Evolutionary conservation across 2,797 vertebrate genomes (phyloP), one percentile per base, ranked within the genome.

Genomic region (Aphelocoma californica): DNA sequence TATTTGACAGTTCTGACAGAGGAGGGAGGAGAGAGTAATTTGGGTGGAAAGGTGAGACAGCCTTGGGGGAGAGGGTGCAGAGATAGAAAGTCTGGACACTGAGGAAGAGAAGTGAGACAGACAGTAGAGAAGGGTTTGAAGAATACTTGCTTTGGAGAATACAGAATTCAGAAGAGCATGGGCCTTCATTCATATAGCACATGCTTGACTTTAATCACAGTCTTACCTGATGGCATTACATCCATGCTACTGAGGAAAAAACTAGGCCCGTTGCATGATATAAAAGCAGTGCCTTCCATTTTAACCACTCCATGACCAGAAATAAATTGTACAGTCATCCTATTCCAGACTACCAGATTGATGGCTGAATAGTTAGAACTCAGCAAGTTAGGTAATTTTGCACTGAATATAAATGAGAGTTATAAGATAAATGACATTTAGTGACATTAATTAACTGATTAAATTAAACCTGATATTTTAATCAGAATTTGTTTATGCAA

Each of bases 401-500:
- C 92, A 95, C 85, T 97, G 97, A 97, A 98, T 98, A 94, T 96
- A 97, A 98, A 98, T 98, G 97, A 98, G 97, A 98, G 34, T 97
- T 98, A 93, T 92, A 97, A 98, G 97, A 98, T 98, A 98, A 98
- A 97, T 98, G 98, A 98, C 98, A 98, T 98, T 98, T 98, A 97
- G 97, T 98, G 98, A 98, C 98, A 98, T 98, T 98, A 98, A 98
- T 98, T 98, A 98, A 98, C 98, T 98, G 98, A 98, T 98, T 98
- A 98, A 98, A 98, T 98, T 98, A 98, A 98, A 98, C 97, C 98
- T 98, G 98, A 98, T 98, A 98, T 98, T 98, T 98, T 98, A 98
- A 98, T 98, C 98, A 98, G 97, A 98, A 98, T 98, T 98, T 98
- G 98, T 98, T 98, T 98, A 98, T 98, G 96, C 94, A 96, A 96